Evolutionary conservation across 2,888 invertebrate species (phyloP), one percentile per base, ranked within the genome.

Genomic region (Apocheima hispidaria): DNA sequence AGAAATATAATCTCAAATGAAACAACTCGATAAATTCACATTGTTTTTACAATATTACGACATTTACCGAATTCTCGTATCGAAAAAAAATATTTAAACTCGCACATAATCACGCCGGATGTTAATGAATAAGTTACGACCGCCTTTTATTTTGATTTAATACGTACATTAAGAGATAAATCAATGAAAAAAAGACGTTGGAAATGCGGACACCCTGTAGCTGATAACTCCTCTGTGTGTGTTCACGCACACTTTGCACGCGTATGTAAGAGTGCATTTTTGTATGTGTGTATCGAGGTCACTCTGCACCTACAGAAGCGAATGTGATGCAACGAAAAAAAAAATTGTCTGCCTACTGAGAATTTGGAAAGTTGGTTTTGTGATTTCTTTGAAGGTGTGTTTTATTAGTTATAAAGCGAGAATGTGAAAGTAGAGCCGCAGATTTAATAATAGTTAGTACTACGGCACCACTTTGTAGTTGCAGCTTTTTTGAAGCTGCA

Each of bases 221-320:
- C 43, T 51, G 61, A 44, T 52, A 38, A 54, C 78, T 83, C 83
- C 73, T 80, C 63, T 71, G 79, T 83, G 82, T 75, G 55, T 77
- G 77, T 74, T 72, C 75, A 77, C 66, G 65, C 80, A 72, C 78
- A 79, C 82, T 72, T 63, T 61, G 55, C 63, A 65, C 67, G 28
- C 43, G 30, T 55, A 23, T 51, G 16, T 50, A 53, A 64, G 73
- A 76, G 79, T 77, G 78, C 63, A 77, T 65, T 63, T 73, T 63
- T 70, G 70, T 50, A 51, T 72, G 81, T 85, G 85, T 70, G 82
- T 85, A 90, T 84, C 86, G 91, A 87, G 92, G 92, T 92, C 92
- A 91, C 78, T 78, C 77, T 84, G 84, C 85, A 81, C 66, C 55
- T 59, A 69, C 61, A 60, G 61, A 33, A 49, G 62, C 59, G 44